Conservation (phyloP, 2,797 vertebrate species). For the Pteropus rufus region DNA sequence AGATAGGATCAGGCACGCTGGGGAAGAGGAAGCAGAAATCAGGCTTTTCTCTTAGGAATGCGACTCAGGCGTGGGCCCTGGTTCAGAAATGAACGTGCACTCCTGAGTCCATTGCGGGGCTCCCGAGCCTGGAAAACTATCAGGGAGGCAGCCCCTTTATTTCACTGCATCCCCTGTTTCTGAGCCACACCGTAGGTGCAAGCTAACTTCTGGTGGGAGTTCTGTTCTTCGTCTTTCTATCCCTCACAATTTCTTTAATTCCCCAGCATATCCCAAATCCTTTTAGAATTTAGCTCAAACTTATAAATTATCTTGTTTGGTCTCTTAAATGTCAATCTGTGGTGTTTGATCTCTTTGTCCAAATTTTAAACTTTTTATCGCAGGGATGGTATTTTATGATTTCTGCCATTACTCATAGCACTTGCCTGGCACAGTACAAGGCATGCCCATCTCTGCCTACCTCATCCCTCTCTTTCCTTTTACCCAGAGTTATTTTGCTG, state of each 20-base stretch:
- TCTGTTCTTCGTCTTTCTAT: neutral
- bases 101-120: neutral
- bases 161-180: neutral
- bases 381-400: neutral
- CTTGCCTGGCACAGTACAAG: neutral
- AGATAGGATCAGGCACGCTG: neutral
- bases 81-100: neutral
- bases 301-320: neutral
- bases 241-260: neutral
- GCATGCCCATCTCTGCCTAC: accelerated
- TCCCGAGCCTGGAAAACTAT: neutral
- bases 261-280: neutral
- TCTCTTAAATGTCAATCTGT: neutral
- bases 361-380: neutral
- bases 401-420: neutral
- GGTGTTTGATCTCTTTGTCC: neutral
- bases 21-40: constrained; percentile 2
- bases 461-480: neutral
- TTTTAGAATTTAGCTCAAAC: constrained; percentile 11
- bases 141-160: neutral
- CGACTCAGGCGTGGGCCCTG: neutral
- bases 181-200: neutral
- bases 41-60: neutral
- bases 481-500: neutral
- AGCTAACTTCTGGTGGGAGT: neutral